Base-by-base conservation (phyloP, 2,113 vertebrate species). In the Pogona vitticeps region DNA sequence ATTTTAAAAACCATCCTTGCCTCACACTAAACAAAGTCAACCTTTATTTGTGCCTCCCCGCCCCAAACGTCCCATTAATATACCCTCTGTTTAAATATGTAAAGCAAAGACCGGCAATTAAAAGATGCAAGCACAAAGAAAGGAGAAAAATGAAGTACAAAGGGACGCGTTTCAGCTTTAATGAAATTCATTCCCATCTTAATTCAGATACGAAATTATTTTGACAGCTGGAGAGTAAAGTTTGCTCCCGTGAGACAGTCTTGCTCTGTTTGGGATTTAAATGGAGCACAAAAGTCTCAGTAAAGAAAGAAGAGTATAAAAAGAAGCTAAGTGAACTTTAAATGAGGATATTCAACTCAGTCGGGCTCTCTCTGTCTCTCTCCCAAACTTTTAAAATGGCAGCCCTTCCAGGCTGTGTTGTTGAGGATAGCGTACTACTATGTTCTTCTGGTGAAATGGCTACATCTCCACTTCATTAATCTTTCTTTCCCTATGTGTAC, bases 141-240 rank as follows among this genome's bases (percentile, higher is more conserved):
- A 88, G 79, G 12, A 84, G 81, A 90, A 42, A 10, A 61, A 67
- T 58, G 84, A 36, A 65, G 52, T 88, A 21, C 76, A 80, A 83
- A 87, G 86, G 79, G 31, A 82, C 83, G 89, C 23, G 59, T 0
- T 0, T 76, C 83, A 90, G 31, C 18, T 28, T 86, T 78, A 86
- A 87, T 78, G 42, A 0, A 90, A 91, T 86, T 80, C 63, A 73
- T 80, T 92, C 91, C 80, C 90, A 91, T 91, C 93, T 92, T 96
- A 91, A 94, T 95, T 92, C 93, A 91, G 78, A 83, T 89, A 90
- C 91, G 92, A 91, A 91, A 90, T 91, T 95, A 87, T 92, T 92
- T 91, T 93, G 94, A 94, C 92, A 93, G 86, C 87, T 93, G 86
- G 84, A 92, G 67, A 90, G 82, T 93, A 80, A 92, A 85, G 72